Evolutionary conservation across 1,140 invertebrate genomes (phyloP), one percentile per base, ranked within the genome.

Genomic region (Centruroides sculpturatus): DNA sequence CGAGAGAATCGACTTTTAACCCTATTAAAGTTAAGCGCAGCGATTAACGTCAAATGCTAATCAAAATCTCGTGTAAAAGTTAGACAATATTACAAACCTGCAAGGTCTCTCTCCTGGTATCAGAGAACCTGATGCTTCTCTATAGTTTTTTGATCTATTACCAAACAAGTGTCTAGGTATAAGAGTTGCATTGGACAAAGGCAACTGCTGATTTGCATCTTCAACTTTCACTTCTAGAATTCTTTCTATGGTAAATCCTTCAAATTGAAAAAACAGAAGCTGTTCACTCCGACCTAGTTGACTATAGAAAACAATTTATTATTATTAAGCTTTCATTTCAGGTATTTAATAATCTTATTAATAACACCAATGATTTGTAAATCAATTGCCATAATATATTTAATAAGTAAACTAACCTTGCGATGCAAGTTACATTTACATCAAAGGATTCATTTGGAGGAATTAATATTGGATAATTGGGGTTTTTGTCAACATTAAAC

Each of bases 91-190:
- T 10, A 59, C 12, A 49, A 58, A 58, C n/a, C 57, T 59, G n/a
- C 53, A 59, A 23, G 58, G 57, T 46, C 53, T 63, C 53, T 41
- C 56, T 1, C 62, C 62, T 12, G 62, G 62, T 47, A 63, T 63
- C 13, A 59, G 57, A 46, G 57, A 41, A 23, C 23, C 23, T 0
- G 41, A 8, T 6, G 5, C 8, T 41, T 41, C 41, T 53, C 57
- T 57, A 56, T 34, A 59, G 10, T 63, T 55, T 12, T 56, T 11
- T 7, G 23, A 41, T 34, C 36, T 63, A 13, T 35, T 36, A 10
- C 49, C 47, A 4, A 34, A 36, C 10, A 57, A 59, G 50, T 51
- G 55, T 53, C n/a, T 34, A 36, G 12, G 41, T 12, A 49, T 36
- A 46, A 47, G 59, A 47, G 57, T 55, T 8, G 53, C 58, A 36